Percentiles rank a stretch among this genome's conserved stretches.
These are phyloP conservation scores for Psilopsiagon aymara DNA, from an alignment of 2,113 vertebrate species.

Conservation along the genomic window DNA sequence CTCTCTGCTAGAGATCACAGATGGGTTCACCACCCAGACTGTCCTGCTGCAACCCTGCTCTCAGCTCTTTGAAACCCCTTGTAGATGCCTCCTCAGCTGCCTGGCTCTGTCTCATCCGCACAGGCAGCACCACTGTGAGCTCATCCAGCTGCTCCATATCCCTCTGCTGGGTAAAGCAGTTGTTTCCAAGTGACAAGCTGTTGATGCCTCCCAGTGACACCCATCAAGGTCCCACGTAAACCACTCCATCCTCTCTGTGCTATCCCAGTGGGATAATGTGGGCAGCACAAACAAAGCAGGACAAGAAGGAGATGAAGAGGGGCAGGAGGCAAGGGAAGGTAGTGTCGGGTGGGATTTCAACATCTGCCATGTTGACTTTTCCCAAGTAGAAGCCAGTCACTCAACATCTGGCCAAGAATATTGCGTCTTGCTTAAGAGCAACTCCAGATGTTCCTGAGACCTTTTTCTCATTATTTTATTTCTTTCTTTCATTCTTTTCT, in stretches of 20 bases:
- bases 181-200: neutral
- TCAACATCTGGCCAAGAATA: slow-evolving; percentile 63
- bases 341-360: neutral
- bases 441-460: slow-evolving; percentile 65
- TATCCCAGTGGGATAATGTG: neutral
- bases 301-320: neutral
- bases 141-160: neutral
- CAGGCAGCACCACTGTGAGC: neutral
- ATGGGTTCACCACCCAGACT: neutral
- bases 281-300: neutral
- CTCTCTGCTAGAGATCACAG: neutral
- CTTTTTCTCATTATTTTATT: slow-evolving; percentile 64
- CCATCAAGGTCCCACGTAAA: neutral
- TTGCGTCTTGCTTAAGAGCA: slow-evolving; percentile 54
- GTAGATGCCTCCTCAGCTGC: neutral
- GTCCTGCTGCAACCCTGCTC: neutral
- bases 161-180: neutral
- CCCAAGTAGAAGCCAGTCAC: slow-evolving; percentile 46
- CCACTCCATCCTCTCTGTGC: neutral
- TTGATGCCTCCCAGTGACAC: neutral
- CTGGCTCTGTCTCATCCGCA: neutral
- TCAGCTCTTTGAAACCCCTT: neutral
- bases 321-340: neutral
- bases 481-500: slow-evolving; percentile 54
- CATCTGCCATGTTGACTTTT: slow-evolving; percentile 36